These are phyloP conservation scores for Mohoua ochrocephala DNA, from an alignment of 2,113 vertebrate genomes.

Conservation along the genomic window DNA sequence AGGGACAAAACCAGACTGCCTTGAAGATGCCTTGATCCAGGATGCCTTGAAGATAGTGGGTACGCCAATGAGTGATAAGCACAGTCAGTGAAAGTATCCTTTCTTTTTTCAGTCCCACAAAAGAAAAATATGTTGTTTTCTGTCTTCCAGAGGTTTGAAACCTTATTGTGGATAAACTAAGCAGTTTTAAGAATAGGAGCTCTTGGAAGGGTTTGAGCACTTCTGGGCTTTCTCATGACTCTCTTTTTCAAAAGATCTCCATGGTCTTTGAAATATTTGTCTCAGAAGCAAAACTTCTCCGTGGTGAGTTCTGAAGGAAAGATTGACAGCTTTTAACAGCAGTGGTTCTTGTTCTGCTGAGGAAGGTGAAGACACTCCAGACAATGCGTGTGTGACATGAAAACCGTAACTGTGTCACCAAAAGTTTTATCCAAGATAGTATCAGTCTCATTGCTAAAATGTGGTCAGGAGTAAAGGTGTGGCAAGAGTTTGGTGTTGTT, in stretches of 20 bases:
- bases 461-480: neutral
- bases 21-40: neutral
- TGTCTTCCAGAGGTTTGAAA: neutral
- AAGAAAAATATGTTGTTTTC: neutral
- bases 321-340: neutral
- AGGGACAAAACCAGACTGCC: neutral
- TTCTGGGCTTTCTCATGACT: neutral
- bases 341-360: neutral
- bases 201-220: neutral
- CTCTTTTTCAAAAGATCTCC: neutral
- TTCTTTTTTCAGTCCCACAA: neutral
- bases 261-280: neutral
- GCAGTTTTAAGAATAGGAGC: neutral
- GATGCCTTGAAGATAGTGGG: neutral
- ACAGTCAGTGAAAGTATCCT: neutral
- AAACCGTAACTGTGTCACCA: neutral
- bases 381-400: neutral
- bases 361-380: neutral
- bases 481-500: neutral
- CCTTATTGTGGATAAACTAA: neutral
- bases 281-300: neutral
- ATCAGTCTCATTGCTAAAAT: neutral
- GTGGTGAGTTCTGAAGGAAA: neutral
- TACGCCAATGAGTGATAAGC: neutral
- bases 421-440: neutral